Conservation (phyloP, 1,140 invertebrate genomes). For the Helicoverpa armigera region DNA sequence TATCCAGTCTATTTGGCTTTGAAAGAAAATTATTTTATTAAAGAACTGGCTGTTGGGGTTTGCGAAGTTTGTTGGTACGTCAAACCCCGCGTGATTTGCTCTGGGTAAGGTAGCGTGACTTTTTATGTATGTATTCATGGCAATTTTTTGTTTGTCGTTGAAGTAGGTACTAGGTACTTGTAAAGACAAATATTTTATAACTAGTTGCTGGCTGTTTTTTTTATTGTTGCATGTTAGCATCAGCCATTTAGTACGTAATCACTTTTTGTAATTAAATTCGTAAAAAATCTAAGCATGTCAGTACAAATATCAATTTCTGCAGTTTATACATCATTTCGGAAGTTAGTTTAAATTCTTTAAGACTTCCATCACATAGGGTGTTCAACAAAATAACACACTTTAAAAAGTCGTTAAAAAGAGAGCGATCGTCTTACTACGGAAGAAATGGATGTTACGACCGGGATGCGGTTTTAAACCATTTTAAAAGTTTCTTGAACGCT, state of each 20-base stretch:
- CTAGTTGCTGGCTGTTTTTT: no score
- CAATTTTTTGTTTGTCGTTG: no score
- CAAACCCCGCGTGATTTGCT: not conserved
- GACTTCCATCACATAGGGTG: not conserved
- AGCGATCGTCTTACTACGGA: not conserved
- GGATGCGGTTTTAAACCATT: slow-evolving; percentile 14
- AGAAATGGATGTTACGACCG: not conserved
- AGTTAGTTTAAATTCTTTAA: slow-evolving; percentile 7
- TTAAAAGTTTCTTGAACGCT: slow-evolving; percentile 10
- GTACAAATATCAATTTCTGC: not conserved
- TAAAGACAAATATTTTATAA: no score
- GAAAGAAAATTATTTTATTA: slow-evolving; percentile 15
- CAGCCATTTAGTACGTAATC: no score
- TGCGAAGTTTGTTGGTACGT: not conserved
- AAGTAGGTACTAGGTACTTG: no score
- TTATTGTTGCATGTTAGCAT: no score
- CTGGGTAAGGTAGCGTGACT: no score
- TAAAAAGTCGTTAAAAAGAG: slow-evolving; percentile 24
- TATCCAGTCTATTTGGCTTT: slow-evolving; percentile 4
- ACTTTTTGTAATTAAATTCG: no score
- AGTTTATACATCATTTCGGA: not conserved
- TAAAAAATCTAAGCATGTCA: not conserved
- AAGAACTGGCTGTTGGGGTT: not conserved
- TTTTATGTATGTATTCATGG: no score
- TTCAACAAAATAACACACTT: slow-evolving; percentile 11